Evolutionary conservation across 2,888 invertebrate genomes (phyloP).

Genomic region (Dicroscelio sp.): DNA sequence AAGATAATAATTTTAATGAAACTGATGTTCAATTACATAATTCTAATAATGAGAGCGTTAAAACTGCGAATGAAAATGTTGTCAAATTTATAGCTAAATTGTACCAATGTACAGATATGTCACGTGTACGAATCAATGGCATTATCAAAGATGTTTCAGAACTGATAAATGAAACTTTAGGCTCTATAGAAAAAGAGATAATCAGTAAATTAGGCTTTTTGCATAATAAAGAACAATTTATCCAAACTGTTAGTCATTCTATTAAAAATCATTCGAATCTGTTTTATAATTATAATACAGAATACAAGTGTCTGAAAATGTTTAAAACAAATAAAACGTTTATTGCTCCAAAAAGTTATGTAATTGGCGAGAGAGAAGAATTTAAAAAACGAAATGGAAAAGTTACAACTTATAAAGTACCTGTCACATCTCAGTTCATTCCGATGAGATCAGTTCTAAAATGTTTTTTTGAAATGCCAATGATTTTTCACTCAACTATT

Average conservation of each 20-base stretch:
- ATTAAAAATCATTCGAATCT: background rate
- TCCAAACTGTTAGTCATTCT: background rate
- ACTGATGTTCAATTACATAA: background rate
- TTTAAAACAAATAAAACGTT: slow-evolving; percentile 58
- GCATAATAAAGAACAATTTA: slow-evolving; percentile 1
- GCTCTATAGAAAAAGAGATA: background rate
- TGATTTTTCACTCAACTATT: slow-evolving; percentile 47
- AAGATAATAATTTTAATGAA: slow-evolving; percentile 2
- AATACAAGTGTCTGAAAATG: slow-evolving; percentile 47
- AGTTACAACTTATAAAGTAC: slow-evolving; percentile 10
- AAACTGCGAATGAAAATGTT: background rate
- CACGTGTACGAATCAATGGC: slow-evolving; percentile 39
- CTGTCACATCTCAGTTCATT: slow-evolving; percentile 65
- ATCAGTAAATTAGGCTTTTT: background rate
- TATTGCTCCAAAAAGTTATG: slow-evolving; percentile 46
- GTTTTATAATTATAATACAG: slow-evolving; percentile 55
- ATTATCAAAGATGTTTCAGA: slow-evolving; percentile 24
- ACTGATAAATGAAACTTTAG: background rate
- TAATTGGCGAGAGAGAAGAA: slow-evolving; percentile 60
- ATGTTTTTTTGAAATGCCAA: slow-evolving; percentile 69
- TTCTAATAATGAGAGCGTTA: background rate
- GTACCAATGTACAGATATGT: slow-evolving; percentile 57
- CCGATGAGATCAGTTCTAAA: slow-evolving; percentile 63
- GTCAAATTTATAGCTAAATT: slow-evolving; percentile 25
- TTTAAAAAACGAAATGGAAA: slow-evolving; percentile 16